phyloP scores from a whole-genome alignment of 2,888 invertebrate species.

The Ptychoptera albimana region DNA sequence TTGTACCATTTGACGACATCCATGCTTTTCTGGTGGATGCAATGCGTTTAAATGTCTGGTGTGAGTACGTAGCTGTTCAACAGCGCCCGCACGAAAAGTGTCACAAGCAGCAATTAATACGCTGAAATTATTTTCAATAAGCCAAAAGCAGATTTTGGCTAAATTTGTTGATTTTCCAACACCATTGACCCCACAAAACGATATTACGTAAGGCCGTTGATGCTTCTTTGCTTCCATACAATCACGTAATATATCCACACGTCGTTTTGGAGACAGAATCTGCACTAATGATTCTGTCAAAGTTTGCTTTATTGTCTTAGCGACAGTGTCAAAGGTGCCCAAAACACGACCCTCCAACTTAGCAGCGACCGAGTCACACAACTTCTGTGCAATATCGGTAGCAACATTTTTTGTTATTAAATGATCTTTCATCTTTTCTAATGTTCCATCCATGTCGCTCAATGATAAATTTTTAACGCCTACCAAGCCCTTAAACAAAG shows the following conservation, averaged over 20 bases:
- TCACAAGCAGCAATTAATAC: constrained; percentile 98
- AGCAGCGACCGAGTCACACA: constrained; percentile 82
- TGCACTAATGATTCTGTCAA: constrained; percentile 83
- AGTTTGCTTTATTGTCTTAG: constrained; percentile 71
- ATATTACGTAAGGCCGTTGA: constrained; percentile 82
- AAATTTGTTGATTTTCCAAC: constrained; percentile 98
- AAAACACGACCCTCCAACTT: constrained; percentile 83
- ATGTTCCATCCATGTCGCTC: constrained; percentile 65
- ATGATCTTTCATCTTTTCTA: constrained; percentile 91
- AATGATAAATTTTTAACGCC: constrained; percentile 72
- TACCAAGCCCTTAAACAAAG: constrained; percentile 74
- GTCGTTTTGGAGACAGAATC: constrained; percentile 84
- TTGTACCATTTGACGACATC: constrained; percentile 67
- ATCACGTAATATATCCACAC: constrained; percentile 92
- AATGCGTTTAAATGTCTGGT: constrained; percentile 82
- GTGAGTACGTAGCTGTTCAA: constrained; percentile 95
- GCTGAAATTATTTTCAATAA: constrained; percentile 90
- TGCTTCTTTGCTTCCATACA: constrained; percentile 76
- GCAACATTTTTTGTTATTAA: constrained; percentile 96
- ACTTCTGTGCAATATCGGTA: constrained; percentile 80
- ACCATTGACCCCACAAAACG: constrained; percentile 97
- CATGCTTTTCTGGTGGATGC: constrained; percentile 64
- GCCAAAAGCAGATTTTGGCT: constrained; percentile 98
- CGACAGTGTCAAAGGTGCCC: constrained; percentile 91
- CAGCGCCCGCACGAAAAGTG: constrained; percentile 97